Evolutionary conservation across 2,888 invertebrate genomes (phyloP).

Genomic region (Antheraea assamensis): DNA sequence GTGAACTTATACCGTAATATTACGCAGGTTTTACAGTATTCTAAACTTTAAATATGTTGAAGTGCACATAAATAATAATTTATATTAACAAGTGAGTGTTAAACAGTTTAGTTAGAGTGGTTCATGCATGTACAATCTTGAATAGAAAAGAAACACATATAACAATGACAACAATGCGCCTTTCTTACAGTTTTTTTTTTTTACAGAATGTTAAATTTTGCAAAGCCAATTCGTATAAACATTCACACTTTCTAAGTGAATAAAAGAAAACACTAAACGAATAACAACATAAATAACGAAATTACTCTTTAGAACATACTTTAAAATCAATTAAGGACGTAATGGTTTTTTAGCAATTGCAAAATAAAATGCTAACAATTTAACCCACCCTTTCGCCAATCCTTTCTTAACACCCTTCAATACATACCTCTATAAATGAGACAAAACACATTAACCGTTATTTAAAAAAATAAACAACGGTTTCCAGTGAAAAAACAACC

Average conservation of each 20-base stretch:
- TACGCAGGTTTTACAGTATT: not conserved
- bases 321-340: conserved; percentile 11
- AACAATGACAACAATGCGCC: not conserved
- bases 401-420: conserved; percentile 52
- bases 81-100: no score
- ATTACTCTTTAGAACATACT: conserved; percentile 4
- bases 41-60: not conserved
- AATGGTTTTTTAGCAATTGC: conserved; percentile 15
- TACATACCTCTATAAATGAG: conserved; percentile 56
- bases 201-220: not conserved
- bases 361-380: conserved; percentile 27
- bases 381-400: conserved; percentile 60
- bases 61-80: not conserved
- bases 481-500: conserved; percentile 32
- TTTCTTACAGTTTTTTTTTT: not conserved
- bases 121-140: not conserved
- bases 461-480: conserved; percentile 48
- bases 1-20: not conserved
- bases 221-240: not conserved
- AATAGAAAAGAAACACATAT: not conserved
- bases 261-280: conserved; percentile 4
- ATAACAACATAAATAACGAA: conserved; percentile 4
- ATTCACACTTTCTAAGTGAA: not conserved
- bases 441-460: conserved; percentile 29
- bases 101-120: not conserved